Base-by-base conservation (phyloP, 2,888 invertebrate genomes). In the Harpagoxenus sublaevis region DNA sequence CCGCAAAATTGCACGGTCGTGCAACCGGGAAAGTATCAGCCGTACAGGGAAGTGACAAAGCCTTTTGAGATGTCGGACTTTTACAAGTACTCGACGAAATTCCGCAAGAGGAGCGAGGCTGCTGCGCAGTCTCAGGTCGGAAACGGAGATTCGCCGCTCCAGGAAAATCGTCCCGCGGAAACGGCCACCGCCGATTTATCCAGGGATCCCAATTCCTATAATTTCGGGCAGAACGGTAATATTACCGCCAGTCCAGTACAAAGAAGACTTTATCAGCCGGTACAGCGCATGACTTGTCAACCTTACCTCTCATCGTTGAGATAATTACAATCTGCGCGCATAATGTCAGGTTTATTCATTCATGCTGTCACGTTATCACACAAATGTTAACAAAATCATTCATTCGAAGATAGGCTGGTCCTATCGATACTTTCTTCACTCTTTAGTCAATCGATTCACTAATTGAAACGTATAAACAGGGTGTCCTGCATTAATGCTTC, bases 21-120 rank as follows among this genome's bases (percentile, higher is more conserved):
- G 51, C 98, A 98, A 93, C 97, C 98, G 88, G 98, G 98, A 53
- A 98, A 98, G 92, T 98, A 98, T 95, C 98, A 98, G 94, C 98
- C 98, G 0, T 98, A 98, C 94, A 97, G 98, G 92, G 99, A 99
- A 95, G 98, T 98, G 83, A 98, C 98, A 0, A 99, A 99, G 94
- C 99, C 99, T 3, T 99, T 99, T 95, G 99, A 99, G 96, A 99
- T 99, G 98, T 97, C 99, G 0, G 99, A 99, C 95, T 99, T 99
- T 95, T 99, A 99, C 95, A 99, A 99, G 95, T 99, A 99, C 95
- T 99, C 99, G 75, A 99, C 98, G 6, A 98, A 99, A 94, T 98
- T 98, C 94, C 96, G 99, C 86, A 97, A 98, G 89, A 96, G 93
- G 84, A 94, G 93, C 57, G 92, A 93, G 12, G 48, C 35, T 1